A percentile compares a stretch with the other conserved stretches of the same genome.
phyloP scores from a whole-genome alignment of 2,888 invertebrate species.

The Leptopterna dolabrata region DNA sequence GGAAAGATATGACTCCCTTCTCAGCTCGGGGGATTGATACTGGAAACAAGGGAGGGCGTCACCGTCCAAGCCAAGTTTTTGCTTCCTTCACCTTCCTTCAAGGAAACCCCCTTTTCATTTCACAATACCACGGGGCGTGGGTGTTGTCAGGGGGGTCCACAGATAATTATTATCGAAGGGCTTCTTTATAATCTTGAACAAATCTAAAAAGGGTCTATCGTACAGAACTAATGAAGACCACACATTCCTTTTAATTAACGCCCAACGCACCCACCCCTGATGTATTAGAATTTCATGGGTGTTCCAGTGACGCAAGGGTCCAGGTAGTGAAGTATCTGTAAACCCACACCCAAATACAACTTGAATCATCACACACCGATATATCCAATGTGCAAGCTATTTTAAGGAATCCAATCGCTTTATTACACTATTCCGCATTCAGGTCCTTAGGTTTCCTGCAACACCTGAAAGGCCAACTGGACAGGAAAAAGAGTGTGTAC shows the following conservation, averaged over 20 bases:
- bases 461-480: too few species aligned
- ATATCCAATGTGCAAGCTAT: too few species aligned
- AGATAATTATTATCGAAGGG: neutral
- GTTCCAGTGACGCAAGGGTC: neutral
- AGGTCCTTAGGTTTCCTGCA: too few species aligned
- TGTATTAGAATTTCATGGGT: neutral
- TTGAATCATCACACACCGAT: neutral
- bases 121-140: neutral
- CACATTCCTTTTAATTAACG: conserved; percentile 1
- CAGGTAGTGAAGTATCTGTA: neutral
- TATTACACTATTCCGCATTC: too few species aligned
- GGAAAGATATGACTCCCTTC: conserved; percentile 39
- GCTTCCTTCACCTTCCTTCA: neutral
- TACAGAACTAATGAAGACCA: neutral
- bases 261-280: neutral
- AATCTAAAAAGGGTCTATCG: neutral
- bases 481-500: too few species aligned
- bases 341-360: neutral
- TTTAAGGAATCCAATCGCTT: too few species aligned
- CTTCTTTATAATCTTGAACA: neutral
- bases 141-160: neutral
- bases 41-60: neutral
- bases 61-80: neutral
- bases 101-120: neutral
- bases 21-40: neutral